Conservation (phyloP, 2,888 invertebrate species). For the Nemurella pictetii region DNA sequence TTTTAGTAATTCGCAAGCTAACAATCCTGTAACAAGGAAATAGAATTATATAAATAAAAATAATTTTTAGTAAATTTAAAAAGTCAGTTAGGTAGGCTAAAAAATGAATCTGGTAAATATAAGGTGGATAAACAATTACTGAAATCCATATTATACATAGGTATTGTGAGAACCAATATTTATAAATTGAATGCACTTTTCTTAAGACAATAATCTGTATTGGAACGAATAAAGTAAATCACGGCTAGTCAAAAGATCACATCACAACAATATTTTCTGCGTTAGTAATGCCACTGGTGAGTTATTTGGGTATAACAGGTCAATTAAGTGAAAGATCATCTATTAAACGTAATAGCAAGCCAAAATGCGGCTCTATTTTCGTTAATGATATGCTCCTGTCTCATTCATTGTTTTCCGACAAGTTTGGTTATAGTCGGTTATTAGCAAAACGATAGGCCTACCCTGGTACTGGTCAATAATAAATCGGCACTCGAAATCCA, state of each 20-base stretch:
- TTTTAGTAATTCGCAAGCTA: neutral
- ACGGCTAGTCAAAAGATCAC: too few relatives aligned
- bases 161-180: too few relatives aligned
- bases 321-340: neutral
- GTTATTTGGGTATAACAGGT: neutral
- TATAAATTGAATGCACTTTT: too few relatives aligned
- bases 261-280: neutral
- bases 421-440: slow-evolving; percentile 30
- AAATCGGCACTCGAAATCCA: slow-evolving; percentile 11
- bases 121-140: too few relatives aligned
- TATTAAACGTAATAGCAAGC: neutral
- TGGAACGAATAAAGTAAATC: too few relatives aligned
- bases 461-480: slow-evolving; percentile 29
- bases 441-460: slow-evolving; percentile 26
- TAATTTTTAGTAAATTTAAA: too few relatives aligned
- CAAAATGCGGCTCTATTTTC: neutral
- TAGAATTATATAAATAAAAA: neutral
- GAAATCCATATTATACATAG: too few relatives aligned
- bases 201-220: too few relatives aligned
- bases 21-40: slow-evolving; percentile 8
- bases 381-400: neutral
- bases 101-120: too few relatives aligned
- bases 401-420: slow-evolving; percentile 2
- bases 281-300: neutral
- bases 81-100: too few relatives aligned